Percentiles rank a stretch among this genome's conserved stretches.
Evolutionary conservation across 2,113 vertebrate species (phyloP).

Genomic region (Trematomus loennbergii): DNA sequence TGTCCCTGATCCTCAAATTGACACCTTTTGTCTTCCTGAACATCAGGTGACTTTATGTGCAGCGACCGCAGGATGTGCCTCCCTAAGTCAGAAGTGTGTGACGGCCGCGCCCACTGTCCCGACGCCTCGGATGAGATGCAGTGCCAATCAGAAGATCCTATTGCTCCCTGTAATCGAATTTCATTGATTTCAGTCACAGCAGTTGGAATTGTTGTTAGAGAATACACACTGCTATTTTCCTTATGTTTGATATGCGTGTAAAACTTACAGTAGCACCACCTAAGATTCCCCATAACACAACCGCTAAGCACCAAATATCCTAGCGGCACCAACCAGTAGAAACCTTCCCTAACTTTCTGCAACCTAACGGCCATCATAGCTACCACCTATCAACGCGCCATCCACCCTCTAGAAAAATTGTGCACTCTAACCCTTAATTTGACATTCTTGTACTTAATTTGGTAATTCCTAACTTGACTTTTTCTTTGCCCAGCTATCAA

Average conservation of each 20-base stretch:
- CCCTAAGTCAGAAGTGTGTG: constrained; percentile 75
- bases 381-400: too few species aligned
- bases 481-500: not conserved
- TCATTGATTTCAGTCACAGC: not conserved
- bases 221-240: not conserved
- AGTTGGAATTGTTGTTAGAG: not conserved
- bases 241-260: not conserved
- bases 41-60: constrained; percentile 85
- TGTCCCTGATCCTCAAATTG: not conserved
- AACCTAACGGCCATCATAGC: too few species aligned
- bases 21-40: not conserved
- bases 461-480: not conserved
- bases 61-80: constrained; percentile 81
- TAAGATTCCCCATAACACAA: not conserved
- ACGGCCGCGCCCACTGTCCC: constrained; percentile 85
- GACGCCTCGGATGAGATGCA: constrained; percentile 87
- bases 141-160: constrained; percentile 69
- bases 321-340: too few species aligned
- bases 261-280: not conserved
- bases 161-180: constrained; percentile 37
- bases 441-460: not conserved
- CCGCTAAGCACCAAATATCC: too few species aligned
- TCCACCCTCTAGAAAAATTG: too few species aligned
- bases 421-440: too few species aligned
- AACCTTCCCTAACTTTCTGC: too few species aligned